Evolutionary conservation across 2,113 vertebrate genomes (phyloP), one percentile per base, ranked within the genome.

Genomic region (Thermophis baileyi): DNA sequence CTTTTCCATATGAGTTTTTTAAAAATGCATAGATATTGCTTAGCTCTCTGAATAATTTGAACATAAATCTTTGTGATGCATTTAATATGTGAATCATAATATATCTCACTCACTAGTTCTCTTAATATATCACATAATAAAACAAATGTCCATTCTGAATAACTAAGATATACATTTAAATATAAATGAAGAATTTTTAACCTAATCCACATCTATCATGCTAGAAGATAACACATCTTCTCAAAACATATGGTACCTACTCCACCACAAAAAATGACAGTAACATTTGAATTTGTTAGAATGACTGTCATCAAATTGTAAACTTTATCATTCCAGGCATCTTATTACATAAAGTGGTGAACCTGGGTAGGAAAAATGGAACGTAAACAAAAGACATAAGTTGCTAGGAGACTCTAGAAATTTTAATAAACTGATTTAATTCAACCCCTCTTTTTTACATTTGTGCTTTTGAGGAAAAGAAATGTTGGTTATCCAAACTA

Each of bases 111-210:
- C 1, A 40, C 93, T 50, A 90, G 35, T 4, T 92, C 93, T 89
- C 89, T 96, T 92, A 95, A 88, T 93, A 94, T 12, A n/a, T 44
- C 44, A 86, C 16, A 54, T 94, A 95, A 93, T 96, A 93, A 92
- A 92, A 89, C 88, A 95, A 86, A 69, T 44, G 88, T 89, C 2
- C 87, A 55, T 57, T 93, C 27, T 94, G 88, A 95, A 87, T 95
- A 35, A 51, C 54, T 93, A 89, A 49, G 50, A 1, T 35, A n/a
- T 85, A 89, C 24, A 53, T 95, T 94, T 90, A 3, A 89, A 86
- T 53, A 91, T 57, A 55, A 93, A n/a, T 95, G 88, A 2, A 93
- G 90, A 95, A 63, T 49, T 96, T 94, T 95, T 86, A 93, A 55
- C 44, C 27, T 46, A 91, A 24, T 51, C 63, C 40, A 88, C 0